Percentiles rank a stretch among this genome's conserved stretches.
Conservation (phyloP, 1,140 invertebrate genomes). For the Mamestra configurata region DNA sequence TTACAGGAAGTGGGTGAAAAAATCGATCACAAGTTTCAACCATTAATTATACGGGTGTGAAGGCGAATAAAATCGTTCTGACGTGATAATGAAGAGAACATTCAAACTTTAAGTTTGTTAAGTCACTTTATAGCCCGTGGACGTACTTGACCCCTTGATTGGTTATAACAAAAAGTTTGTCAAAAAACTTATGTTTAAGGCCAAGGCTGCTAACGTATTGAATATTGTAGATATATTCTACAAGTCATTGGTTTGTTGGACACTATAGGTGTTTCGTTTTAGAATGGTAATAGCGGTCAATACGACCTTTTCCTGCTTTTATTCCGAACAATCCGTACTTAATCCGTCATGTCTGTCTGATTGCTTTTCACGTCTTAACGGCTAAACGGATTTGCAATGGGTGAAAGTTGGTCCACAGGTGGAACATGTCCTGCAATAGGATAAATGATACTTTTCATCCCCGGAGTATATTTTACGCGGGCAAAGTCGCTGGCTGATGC, state of each 20-base stretch:
- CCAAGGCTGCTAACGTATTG: neutral
- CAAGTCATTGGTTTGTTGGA: neutral
- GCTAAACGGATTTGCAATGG: no score
- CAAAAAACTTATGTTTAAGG: constrained; percentile 19
- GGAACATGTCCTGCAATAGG: no score
- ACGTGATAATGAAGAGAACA: neutral
- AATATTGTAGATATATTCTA: neutral
- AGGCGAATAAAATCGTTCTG: neutral
- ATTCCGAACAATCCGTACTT: no score
- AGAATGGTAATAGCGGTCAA: no score
- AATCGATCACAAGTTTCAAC: neutral
- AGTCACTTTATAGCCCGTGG: neutral
- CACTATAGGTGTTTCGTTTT: neutral
- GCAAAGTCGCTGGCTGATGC: no score
- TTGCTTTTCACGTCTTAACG: no score
- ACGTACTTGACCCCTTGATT: constrained; percentile 20
- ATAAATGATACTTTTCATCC: no score
- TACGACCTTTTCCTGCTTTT: no score
- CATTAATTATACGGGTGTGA: neutral
- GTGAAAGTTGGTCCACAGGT: no score
- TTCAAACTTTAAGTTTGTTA: constrained; percentile 11
- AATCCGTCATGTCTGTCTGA: no score
- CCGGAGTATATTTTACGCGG: no score
- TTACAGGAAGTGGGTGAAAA: neutral
- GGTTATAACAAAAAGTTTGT: constrained; percentile 4